Percentiles rank a stretch among this genome's conserved stretches.
These are phyloP conservation scores for Spheniscus humboldti DNA, from an alignment of 2,797 vertebrate species.

Conservation along the genomic window DNA sequence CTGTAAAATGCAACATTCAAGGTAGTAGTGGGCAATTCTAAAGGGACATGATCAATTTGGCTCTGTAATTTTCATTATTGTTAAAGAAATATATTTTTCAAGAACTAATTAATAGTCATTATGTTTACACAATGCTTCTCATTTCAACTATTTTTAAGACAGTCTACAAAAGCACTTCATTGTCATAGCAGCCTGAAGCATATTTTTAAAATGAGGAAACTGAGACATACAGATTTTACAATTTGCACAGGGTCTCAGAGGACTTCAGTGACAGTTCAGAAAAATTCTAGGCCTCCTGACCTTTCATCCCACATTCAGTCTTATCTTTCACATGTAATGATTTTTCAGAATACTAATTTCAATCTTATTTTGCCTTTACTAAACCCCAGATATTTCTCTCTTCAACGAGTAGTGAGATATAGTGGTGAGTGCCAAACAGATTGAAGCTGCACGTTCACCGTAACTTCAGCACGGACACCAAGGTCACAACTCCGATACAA, in stretches of 20 bases:
- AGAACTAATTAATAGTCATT: background rate
- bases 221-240: background rate
- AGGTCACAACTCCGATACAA: background rate
- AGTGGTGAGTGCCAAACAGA: background rate
- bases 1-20: background rate
- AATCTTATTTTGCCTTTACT: background rate
- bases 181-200: background rate
- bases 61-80: background rate
- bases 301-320: background rate
- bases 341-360: background rate
- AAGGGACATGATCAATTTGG: background rate
- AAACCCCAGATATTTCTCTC: background rate
- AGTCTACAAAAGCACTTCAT: background rate
- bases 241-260: background rate
- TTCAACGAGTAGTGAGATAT: rapidly evolving
- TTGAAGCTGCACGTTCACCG: background rate
- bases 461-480: background rate
- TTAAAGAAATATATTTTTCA: background rate
- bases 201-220: background rate
- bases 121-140: background rate
- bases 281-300: background rate
- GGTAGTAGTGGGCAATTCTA: background rate
- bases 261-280: background rate
- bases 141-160: background rate
- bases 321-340: background rate